phyloP scores from a whole-genome alignment of 2,113 vertebrate species.

The Podarcis cretensis region DNA sequence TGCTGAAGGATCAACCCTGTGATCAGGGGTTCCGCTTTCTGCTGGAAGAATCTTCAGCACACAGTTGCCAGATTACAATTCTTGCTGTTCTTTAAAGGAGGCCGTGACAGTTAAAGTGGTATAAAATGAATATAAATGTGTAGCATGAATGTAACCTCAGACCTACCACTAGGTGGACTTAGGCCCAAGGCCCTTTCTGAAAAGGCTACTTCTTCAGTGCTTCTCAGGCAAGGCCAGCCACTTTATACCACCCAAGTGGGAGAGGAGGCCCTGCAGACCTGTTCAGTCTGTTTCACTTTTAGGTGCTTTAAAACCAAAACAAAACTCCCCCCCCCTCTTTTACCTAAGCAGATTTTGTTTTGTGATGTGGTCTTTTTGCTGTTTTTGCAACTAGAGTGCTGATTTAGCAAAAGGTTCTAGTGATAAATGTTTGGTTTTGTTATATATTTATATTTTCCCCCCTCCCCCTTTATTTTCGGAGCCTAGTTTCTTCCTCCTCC shows the following conservation, averaged over 20 bases:
- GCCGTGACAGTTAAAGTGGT: background rate
- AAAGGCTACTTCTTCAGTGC: background rate
- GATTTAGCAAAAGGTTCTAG: conserved; percentile 41
- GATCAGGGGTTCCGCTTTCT: background rate
- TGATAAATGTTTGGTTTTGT: conserved; percentile 19
- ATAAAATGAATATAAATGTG: background rate
- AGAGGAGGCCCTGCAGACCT: background rate
- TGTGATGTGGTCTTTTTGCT: conserved; percentile 37
- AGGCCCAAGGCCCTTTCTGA: background rate
- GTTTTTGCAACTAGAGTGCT: conserved; percentile 30
- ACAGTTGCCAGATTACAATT: background rate
- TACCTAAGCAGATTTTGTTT: conserved; percentile 47
- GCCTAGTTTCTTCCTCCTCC: conserved; percentile 54
- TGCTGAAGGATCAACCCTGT: no score
- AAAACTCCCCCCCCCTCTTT: background rate
- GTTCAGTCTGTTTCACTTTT: background rate
- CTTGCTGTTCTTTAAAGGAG: background rate
- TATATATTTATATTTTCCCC: conserved; percentile 31
- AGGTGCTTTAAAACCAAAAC: background rate
- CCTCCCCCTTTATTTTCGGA: background rate
- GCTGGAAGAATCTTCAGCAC: no score
- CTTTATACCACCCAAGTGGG: background rate
- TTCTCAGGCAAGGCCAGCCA: conserved; percentile 4
- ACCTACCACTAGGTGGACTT: background rate
- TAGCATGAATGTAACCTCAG: background rate